These are phyloP conservation scores for Corythornis cristatus DNA, from an alignment of 2,113 vertebrate genomes.

Conservation along the genomic window DNA sequence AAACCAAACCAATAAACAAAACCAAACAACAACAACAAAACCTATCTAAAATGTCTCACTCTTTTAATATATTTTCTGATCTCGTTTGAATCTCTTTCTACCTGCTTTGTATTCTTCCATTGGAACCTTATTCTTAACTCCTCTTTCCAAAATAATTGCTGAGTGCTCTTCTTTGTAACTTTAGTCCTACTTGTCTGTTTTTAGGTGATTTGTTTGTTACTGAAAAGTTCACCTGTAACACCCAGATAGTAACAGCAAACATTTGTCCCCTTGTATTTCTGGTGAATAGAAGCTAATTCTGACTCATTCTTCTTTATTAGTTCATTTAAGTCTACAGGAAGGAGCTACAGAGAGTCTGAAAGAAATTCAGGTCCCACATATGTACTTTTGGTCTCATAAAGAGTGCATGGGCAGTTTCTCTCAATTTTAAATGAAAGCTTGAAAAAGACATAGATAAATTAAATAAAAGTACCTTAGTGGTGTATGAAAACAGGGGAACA, in stretches of 20 bases:
- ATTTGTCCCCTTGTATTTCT: background rate
- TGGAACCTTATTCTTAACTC: background rate
- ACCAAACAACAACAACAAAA: too few relatives aligned
- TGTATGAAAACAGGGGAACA: background rate
- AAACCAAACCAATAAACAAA: too few relatives aligned
- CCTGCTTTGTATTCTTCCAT: background rate
- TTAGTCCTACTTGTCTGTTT: background rate
- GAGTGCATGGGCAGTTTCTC: background rate
- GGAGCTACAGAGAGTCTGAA: background rate
- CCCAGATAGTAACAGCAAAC: background rate
- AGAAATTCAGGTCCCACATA: background rate
- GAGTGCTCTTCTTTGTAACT: background rate
- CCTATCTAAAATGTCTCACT: background rate
- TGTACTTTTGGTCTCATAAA: background rate
- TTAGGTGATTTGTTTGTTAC: background rate
- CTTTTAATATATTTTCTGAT: background rate
- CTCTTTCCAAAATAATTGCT: background rate
- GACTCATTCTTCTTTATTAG: background rate
- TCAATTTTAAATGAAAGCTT: slow-evolving; percentile 18
- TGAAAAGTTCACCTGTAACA: background rate
- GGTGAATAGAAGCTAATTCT: background rate
- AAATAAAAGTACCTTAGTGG: background rate
- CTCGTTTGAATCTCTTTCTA: background rate
- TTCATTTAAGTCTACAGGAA: slow-evolving; percentile 4
- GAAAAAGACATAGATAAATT: slow-evolving; percentile 6